Percentiles rank a stretch among this genome's conserved stretches.
These are phyloP conservation scores for Botia almorhae DNA, from an alignment of 2,797 vertebrate genomes.

Conservation along the genomic window DNA sequence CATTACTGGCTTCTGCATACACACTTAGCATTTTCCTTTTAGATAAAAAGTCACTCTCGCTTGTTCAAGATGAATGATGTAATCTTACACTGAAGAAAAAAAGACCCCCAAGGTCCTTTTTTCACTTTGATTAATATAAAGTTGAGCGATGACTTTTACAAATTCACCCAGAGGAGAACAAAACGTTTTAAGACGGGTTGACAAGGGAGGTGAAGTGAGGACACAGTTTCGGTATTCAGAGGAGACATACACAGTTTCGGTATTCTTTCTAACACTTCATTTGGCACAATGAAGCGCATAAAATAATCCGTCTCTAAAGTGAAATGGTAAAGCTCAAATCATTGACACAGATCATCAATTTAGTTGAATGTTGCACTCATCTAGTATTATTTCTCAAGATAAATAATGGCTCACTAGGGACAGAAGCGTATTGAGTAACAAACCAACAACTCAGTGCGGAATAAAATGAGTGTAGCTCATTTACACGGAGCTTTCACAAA, in stretches of 20 bases:
- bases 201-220: background rate
- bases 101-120: too few relatives aligned
- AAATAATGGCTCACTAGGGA: background rate
- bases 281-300: background rate
- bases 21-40: background rate
- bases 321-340: constrained; percentile 1
- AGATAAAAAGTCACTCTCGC: too few relatives aligned
- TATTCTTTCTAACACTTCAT: background rate
- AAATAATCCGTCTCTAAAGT: background rate
- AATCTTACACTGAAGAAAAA: too few relatives aligned
- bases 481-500: background rate
- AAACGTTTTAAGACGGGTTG: background rate
- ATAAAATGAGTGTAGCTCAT: background rate
- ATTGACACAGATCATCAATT: background rate
- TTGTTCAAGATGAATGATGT: background rate
- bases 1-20: background rate
- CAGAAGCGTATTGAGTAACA: background rate
- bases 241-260: background rate
- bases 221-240: background rate
- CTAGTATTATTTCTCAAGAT: background rate
- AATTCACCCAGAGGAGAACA: background rate
- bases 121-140: background rate
- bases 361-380: too few relatives aligned
- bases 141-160: background rate
- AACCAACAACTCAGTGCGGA: background rate